A percentile compares a stretch with the other conserved stretches of the same genome.
Conservation (phyloP, 2,888 invertebrate species). For the Clivina fossor region DNA sequence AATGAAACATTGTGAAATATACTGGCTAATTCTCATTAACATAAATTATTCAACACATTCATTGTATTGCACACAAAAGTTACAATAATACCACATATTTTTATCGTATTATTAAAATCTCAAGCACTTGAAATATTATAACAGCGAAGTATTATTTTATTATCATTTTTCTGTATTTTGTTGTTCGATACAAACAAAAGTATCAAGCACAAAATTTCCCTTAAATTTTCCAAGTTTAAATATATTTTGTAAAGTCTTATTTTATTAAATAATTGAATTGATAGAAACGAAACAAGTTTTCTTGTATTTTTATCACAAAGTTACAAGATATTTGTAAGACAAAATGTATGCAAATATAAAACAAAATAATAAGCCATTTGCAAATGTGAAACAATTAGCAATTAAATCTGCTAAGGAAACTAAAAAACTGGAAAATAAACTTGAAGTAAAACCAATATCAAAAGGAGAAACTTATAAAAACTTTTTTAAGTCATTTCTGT, state of each 20-base stretch:
- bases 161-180: too few relatives aligned
- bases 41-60: slow-evolving; percentile 10
- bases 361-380: slow-evolving; percentile 1
- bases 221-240: too few relatives aligned
- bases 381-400: too few relatives aligned
- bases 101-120: not conserved
- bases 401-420: not conserved
- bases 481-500: slow-evolving; percentile 54
- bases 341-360: slow-evolving; percentile 22
- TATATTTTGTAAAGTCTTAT: too few relatives aligned
- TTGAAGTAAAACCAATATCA: slow-evolving; percentile 11
- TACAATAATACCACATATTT: too few relatives aligned
- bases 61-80: slow-evolving; percentile 8
- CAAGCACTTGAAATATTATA: too few relatives aligned
- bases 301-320: not conserved
- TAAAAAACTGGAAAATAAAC: not conserved
- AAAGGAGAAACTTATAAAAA: slow-evolving; percentile 7
- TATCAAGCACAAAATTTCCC: too few relatives aligned
- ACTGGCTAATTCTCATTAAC: too few relatives aligned
- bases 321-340: not conserved
- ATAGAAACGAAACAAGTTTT: too few relatives aligned
- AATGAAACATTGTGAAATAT: not conserved
- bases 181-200: too few relatives aligned
- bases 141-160: too few relatives aligned
- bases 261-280: too few relatives aligned